Percentiles rank a stretch among this genome's conserved stretches.
Conservation (phyloP, 2,113 vertebrate species). For the Periophthalmodon schlosseri region DNA sequence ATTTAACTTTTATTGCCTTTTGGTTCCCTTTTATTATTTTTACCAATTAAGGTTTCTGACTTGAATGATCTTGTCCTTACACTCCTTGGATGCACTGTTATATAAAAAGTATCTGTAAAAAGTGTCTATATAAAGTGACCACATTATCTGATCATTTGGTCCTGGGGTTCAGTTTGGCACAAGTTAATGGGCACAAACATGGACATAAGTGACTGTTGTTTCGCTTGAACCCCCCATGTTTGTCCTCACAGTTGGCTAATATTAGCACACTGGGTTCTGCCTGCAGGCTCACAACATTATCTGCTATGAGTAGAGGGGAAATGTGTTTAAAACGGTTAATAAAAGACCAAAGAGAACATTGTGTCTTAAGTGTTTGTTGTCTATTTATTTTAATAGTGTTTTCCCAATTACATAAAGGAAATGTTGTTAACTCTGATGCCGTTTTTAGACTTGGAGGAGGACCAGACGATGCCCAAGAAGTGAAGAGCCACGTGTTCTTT, state of each 20-base stretch:
- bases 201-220: conserved; percentile 60
- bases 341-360: conserved; percentile 22
- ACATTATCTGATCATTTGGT: conserved; percentile 48
- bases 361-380: conserved; percentile 1
- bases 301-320: conserved; percentile 31
- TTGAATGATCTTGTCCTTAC: neutral
- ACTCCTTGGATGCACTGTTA: conserved; percentile 4
- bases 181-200: conserved; percentile 41
- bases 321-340: conserved; percentile 36
- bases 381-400: conserved; percentile 20
- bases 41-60: too few species aligned
- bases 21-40: too few species aligned
- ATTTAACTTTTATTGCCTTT: too few species aligned
- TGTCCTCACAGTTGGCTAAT: conserved; percentile 49
- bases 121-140: conserved; percentile 28
- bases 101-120: conserved; percentile 7
- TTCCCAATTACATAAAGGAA: conserved; percentile 17
- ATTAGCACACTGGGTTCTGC: conserved; percentile 42
- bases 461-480: conserved; percentile 89
- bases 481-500: conserved; percentile 94
- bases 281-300: conserved; percentile 26
- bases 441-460: conserved; percentile 89
- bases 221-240: conserved; percentile 18
- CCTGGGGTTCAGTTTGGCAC: conserved; percentile 46
- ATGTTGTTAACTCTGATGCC: neutral